Conservation (phyloP, 2,113 vertebrate genomes). For the Syrmaticus mikado region DNA sequence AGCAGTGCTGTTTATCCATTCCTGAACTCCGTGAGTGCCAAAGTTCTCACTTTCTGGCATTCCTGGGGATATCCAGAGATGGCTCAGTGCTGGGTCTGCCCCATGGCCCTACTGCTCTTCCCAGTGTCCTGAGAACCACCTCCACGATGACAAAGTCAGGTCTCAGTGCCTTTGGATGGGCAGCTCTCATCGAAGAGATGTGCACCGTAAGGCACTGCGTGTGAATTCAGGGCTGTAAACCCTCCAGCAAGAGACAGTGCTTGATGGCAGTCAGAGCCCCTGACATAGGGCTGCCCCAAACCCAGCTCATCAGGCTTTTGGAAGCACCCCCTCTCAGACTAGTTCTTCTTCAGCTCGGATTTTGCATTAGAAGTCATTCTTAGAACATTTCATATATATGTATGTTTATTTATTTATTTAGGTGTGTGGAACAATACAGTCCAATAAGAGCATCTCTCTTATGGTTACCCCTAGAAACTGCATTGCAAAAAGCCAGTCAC, state of each 20-base stretch:
- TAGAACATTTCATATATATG: neutral
- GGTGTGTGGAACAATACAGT: neutral
- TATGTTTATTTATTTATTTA: too few relatives aligned
- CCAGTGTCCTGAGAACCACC: neutral
- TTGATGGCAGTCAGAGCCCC: neutral
- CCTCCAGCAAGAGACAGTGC: neutral
- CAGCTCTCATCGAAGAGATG: neutral
- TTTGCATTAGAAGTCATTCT: neutral
- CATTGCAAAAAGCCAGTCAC: neutral
- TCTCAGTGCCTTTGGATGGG: neutral
- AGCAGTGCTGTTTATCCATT: neutral
- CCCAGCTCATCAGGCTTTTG: neutral
- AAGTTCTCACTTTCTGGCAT: neutral
- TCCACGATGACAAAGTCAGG: neutral
- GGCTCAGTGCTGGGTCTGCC: neutral
- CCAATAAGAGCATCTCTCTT: neutral
- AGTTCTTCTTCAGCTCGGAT: neutral
- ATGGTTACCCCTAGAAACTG: neutral
- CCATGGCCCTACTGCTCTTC: neutral
- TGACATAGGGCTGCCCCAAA: neutral
- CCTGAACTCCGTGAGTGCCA: neutral
- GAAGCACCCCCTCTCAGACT: neutral
- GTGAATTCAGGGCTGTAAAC: slow-evolving; percentile 3
- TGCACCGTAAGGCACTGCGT: slow-evolving; percentile 22
- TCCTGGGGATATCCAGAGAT: neutral